Base-by-base conservation (phyloP, 2,113 vertebrate genomes). In the Calidris pygmaea region DNA sequence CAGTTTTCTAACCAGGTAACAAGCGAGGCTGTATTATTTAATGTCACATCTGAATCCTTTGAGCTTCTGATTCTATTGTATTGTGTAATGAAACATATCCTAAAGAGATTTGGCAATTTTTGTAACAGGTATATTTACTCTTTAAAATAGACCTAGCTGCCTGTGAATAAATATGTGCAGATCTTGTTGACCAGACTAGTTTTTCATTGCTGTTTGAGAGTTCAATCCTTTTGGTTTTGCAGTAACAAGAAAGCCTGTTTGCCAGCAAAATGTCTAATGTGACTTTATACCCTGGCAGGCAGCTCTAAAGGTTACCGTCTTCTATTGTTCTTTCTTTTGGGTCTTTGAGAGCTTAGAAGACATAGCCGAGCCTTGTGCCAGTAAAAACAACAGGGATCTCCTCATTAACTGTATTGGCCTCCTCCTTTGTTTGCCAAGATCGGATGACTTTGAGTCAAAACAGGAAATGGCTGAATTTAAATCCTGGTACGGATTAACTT, bases 341-440 rank as follows among this genome's bases (percentile, higher is more conserved):
- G 78, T 93, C 74, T 60, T 72, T 62, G n/a, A 55, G 39, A 87
- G 63, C 67, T 84, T 73, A 66, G 73, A 83, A 93, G 89, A 72
- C 76, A 27, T 2, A 88, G 39, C 85, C 87, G 95, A 93, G 74
- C 60, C 55, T 71, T 59, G n/a, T 91, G 97, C 97, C 97, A 97
- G 91, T 80, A 68, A 95, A 96, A 96, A 97, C 95, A 97, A 89
- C 82, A 86, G 80, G 45, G 77, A 90, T 93, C 94, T 96, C 82
- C 87, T 96, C 93, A 95, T 96, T 96, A 93, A 84, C 84, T 91
- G 5, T 75, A 47, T 87, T 95, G 87, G 91, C 91, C 96, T 90
- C 95, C 96, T 96, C 94, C 95, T 97, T 94, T 98, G 97, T 98
- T 98, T 98, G 97, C 96, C 94, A 90, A 94, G 95, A 96, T 97